Percentiles rank a stretch among this genome's conserved stretches.
phyloP scores from a whole-genome alignment of 2,113 vertebrate genomes.

The Rousettus leschenaultii region DNA sequence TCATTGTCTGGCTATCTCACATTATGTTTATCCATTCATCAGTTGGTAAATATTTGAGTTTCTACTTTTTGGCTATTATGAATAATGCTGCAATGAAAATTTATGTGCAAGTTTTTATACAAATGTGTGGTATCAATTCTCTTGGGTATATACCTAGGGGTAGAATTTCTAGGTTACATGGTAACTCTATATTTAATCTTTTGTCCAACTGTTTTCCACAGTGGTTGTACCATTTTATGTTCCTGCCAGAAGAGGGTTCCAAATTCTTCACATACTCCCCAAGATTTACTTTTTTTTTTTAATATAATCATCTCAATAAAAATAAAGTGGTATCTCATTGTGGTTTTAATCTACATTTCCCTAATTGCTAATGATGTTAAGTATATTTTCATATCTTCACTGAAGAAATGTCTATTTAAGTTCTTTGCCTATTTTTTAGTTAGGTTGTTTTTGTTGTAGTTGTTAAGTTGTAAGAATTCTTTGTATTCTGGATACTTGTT shows the following conservation, averaged over 20 bases:
- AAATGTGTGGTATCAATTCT: neutral
- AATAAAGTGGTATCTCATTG: neutral
- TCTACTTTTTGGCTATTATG: neutral
- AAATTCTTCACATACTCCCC: neutral
- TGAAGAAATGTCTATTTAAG: neutral
- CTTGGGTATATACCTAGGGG: neutral
- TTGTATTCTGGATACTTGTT: neutral
- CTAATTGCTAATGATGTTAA: neutral
- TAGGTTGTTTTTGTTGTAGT: neutral
- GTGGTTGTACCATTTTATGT: neutral
- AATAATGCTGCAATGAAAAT: neutral
- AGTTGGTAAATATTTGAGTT: neutral
- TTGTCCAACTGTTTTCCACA: neutral
- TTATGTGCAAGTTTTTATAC: neutral
- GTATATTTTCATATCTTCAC: neutral
- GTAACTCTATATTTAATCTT: neutral
- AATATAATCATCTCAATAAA: neutral
- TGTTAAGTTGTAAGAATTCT: neutral
- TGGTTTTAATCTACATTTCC: neutral
- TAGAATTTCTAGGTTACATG: neutral
- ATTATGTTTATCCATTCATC: neutral
- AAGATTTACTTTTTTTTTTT: neutral
- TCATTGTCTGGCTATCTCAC: neutral
- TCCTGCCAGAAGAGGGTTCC: neutral
- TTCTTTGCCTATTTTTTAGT: neutral